Conservation (phyloP, 2,113 vertebrate genomes). For the Machaerirhynchus nigripectus region DNA sequence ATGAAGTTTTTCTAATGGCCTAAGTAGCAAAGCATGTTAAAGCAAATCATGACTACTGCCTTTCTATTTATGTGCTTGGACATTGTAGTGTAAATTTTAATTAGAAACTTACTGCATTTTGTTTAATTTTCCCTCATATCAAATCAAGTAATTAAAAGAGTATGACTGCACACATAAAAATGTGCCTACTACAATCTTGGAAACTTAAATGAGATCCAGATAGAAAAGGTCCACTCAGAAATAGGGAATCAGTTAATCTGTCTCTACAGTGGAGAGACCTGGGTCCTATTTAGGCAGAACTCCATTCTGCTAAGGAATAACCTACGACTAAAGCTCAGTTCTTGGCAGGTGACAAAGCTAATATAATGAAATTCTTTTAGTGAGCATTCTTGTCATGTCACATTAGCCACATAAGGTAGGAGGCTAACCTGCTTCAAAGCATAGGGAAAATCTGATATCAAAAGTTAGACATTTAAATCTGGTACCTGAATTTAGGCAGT, state of each 20-base stretch:
- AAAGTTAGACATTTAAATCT: not conserved
- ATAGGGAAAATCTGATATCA: not conserved
- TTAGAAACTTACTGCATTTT: not conserved
- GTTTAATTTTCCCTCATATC: not conserved
- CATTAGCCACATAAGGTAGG: not conserved
- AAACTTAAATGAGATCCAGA: not conserved
- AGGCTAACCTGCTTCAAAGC: not conserved
- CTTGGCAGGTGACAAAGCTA: not conserved
- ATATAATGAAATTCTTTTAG: not conserved
- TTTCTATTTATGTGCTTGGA: not conserved
- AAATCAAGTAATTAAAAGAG: not conserved
- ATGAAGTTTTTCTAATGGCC: not conserved
- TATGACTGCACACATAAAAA: not conserved
- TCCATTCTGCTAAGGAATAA: not conserved
- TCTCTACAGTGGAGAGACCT: not conserved
- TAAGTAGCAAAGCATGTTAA: not conserved
- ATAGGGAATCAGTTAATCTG: not conserved
- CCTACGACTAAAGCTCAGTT: not conserved
- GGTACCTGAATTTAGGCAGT: not conserved
- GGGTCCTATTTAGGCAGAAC: not conserved
- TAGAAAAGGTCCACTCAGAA: not conserved
- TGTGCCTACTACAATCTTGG: not conserved
- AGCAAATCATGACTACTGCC: not conserved
- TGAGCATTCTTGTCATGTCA: not conserved
- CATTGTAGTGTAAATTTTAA: not conserved